phyloP scores from a whole-genome alignment of 2,888 invertebrate genomes.

The Drosophila tripunctata region DNA sequence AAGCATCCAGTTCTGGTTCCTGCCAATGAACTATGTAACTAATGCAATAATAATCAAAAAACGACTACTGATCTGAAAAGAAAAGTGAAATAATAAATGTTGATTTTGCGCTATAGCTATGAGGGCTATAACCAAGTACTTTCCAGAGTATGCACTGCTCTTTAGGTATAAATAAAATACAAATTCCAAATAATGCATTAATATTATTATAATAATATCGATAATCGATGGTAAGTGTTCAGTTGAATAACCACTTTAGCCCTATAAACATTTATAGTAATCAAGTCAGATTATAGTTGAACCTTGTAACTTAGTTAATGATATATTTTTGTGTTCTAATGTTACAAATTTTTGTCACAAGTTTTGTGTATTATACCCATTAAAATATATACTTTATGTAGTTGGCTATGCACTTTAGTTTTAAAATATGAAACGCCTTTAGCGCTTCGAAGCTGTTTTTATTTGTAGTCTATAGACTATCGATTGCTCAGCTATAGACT shows the following conservation, averaged over 20 bases:
- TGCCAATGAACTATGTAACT: constrained; percentile 6
- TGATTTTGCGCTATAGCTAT: constrained; percentile 57
- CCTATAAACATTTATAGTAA: background rate
- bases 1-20: constrained; percentile 14
- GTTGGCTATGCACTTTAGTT: constrained; percentile 64
- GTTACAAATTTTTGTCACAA: constrained; percentile 3
- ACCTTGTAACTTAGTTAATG: constrained; percentile 7
- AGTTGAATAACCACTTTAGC: constrained; percentile 4
- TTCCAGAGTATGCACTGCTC: constrained; percentile 9
- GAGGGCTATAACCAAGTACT: background rate
- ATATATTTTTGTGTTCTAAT: constrained; percentile 13
- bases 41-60: constrained; percentile 52
- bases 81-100: constrained; percentile 19
- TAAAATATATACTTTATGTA: constrained; percentile 36
- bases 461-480: constrained; percentile 17
- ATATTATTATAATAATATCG: constrained; percentile 12
- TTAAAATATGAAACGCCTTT: constrained; percentile 2
- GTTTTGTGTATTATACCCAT: constrained; percentile 7
- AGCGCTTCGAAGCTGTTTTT: constrained; percentile 23
- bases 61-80: constrained; percentile 41
- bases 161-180: constrained; percentile 35
- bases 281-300: constrained; percentile 11
- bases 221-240: constrained; percentile 56
- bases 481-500: constrained; percentile 9
- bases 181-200: constrained; percentile 9